Evolutionary conservation across 2,888 invertebrate genomes (phyloP).

Genomic region (Tubulanus polymorphus): DNA sequence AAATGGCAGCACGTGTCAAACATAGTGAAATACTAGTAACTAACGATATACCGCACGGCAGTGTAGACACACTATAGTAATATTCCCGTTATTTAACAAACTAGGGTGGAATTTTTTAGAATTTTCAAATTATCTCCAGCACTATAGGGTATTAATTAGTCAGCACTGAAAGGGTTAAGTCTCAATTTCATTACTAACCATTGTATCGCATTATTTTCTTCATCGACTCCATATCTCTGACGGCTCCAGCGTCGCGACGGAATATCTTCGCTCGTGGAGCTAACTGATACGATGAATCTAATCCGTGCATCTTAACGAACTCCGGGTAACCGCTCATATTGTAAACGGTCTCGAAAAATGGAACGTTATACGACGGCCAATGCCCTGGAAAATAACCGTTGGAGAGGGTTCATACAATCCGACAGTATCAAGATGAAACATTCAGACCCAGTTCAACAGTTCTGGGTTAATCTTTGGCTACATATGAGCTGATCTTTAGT

Average conservation of each 20-base stretch:
- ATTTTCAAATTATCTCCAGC: not conserved
- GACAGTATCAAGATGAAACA: no score
- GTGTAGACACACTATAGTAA: no score
- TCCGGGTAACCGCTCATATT: constrained; percentile 46
- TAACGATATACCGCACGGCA: no score
- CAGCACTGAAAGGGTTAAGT: not conserved
- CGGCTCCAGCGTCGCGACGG: constrained; percentile 43
- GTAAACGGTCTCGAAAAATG: constrained; percentile 48
- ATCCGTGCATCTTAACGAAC: constrained; percentile 34
- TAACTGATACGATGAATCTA: constrained; percentile 43
- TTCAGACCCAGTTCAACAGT: no score
- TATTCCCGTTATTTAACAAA: no score
- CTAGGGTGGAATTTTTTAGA: no score
- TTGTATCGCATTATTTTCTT: constrained; percentile 49
- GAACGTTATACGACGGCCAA: constrained; percentile 52
- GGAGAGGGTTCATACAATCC: no score
- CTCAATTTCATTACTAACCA: constrained; percentile 26
- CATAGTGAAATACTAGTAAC: no score
- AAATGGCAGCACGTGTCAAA: no score
- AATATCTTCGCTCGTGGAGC: constrained; percentile 52
- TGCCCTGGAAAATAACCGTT: constrained; percentile 41
- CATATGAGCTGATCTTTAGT: no score
- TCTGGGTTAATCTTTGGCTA: no score
- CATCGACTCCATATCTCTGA: constrained; percentile 36
- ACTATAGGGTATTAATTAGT: not conserved